Base-by-base conservation (phyloP, 2,113 vertebrate genomes). In the Sterna hirundo region DNA sequence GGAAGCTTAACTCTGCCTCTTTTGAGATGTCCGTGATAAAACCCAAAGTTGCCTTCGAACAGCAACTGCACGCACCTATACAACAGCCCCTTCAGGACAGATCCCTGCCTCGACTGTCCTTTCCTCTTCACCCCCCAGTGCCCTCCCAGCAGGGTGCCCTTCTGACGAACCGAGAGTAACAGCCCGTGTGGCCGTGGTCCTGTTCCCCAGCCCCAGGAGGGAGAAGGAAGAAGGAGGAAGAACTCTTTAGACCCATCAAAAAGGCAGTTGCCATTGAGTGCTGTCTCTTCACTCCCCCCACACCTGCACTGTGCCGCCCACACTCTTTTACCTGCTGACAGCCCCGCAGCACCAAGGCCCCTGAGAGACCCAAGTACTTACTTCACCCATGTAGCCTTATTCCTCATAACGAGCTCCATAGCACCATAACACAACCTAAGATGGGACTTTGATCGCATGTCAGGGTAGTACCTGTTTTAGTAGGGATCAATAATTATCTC, bases 341-440 rank as follows among this genome's bases (percentile, higher is more conserved):
- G 13, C 30, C 49, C 25, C 1, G 0, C 57, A 49, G 64, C 30
- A 57, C 7, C 0, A 32, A 49, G 40, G 42, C 20, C n/a, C 6
- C 38, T 14, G 36, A 42, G 25, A 54, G 18, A 54, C 55, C 25
- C 1, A 0, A 44, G 15, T 36, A 15, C 25, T 12, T 64, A 19
- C 27, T 64, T 38, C 32, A 57, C 47, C 49, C 49, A 4, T 3
- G 8, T 21, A 34, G 74, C 36, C 18, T 65, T 15, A 29, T 55
- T 55, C n/a, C 57, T 78, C 0, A 1, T n/a, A 20, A 42, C 1
- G 6, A 77, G n/a, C 25, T 49, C 55, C 11, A 2, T 15, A 58
- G 62, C 18, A 25, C 44, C 26, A 4, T 5, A 62, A 36, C 21
- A n/a, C 32, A 23, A 18, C 61, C 17, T 42, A 11, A 68, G 57